Evolutionary conservation across 1,140 invertebrate genomes (phyloP), one percentile per base, ranked within the genome.

Genomic region (Cheumatopsyche charites): DNA sequence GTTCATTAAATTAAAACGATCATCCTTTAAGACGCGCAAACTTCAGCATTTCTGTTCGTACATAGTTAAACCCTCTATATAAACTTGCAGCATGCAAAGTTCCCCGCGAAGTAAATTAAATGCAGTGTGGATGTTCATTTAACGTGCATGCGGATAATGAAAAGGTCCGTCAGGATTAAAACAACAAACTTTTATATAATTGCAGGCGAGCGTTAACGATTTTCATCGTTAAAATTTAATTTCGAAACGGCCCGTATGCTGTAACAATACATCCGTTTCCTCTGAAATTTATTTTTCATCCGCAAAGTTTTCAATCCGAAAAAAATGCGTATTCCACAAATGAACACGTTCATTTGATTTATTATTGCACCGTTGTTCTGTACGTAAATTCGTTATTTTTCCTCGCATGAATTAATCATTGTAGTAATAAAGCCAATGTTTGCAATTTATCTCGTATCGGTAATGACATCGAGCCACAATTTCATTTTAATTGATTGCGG

Each of bases 151-250:
- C 21, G 55, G 55, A 58, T 58, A 58, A 58, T 58, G 19, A 58
- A 58, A 58, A 58, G 23, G 55, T 23, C 55, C 55, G 55, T 58
- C 55, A 58, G 55, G 55, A 58, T 58, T 58, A 58, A 58, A 58
- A 58, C 23, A 21, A 26, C 55, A 26, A 58, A 25, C 21, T 58
- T 58, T 21, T 21, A 25, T 58, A 25, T 58, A 58, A 58, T 58
- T 58, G 55, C 55, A 1, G 23, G 19, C 23, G 21, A 12, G 29
- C 17, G 23, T 58, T 58, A 58, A 58, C 19, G 19, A 58, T 58
- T 58, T 58, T 58, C 17, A 58, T 58, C 21, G 19, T 58, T 58
- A 47, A 36, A 36, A 36, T 36, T 36, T 4, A 36, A 36, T 36
- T 36, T 36, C 3, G 29, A 4, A 4, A 36, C 29, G 29, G 29